phyloP scores from a whole-genome alignment of 1,140 invertebrate species.

The Pteromalus puparum region DNA sequence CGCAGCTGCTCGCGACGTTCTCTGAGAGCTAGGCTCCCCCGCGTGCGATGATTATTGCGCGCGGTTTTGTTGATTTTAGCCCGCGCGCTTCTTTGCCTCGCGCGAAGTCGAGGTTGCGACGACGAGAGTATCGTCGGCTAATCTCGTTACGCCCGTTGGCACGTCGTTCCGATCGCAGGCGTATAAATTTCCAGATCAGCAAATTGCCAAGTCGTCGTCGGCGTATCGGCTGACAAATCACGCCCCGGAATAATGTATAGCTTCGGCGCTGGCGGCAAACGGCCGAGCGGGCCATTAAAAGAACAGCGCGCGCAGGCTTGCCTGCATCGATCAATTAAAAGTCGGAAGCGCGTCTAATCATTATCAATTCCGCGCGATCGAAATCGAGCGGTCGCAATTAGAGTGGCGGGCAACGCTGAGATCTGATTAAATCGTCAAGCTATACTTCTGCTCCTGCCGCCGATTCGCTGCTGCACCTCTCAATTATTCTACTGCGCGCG shows the following conservation, averaged over 20 bases:
- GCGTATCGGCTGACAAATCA: constrained; percentile 11
- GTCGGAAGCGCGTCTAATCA: constrained; percentile 30
- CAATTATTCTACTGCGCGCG: constrained; percentile 30
- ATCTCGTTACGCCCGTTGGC: no score
- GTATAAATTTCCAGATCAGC: neutral
- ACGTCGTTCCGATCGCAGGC: no score
- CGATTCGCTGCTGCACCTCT: constrained; percentile 13
- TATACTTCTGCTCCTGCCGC: neutral
- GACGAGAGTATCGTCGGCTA: no score
- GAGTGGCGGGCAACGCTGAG: neutral
- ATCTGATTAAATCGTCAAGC: constrained; percentile 48
- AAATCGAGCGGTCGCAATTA: constrained; percentile 18
- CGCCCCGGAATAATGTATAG: constrained; percentile 1
- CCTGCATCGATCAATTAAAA: constrained; percentile 37
- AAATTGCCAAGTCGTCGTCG: neutral
- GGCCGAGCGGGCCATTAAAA: neutral
- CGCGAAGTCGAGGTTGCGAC: no score
- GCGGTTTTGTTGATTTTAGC: no score
- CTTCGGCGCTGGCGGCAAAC: neutral
- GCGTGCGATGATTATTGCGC: no score
- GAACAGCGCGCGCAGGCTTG: neutral
- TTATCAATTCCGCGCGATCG: constrained; percentile 22
- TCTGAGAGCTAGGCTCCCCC: neutral
- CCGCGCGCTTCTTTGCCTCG: no score
- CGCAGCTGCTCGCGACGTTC: neutral